phyloP scores from a whole-genome alignment of 2,888 invertebrate species.

The Napeogenes sylphis region DNA sequence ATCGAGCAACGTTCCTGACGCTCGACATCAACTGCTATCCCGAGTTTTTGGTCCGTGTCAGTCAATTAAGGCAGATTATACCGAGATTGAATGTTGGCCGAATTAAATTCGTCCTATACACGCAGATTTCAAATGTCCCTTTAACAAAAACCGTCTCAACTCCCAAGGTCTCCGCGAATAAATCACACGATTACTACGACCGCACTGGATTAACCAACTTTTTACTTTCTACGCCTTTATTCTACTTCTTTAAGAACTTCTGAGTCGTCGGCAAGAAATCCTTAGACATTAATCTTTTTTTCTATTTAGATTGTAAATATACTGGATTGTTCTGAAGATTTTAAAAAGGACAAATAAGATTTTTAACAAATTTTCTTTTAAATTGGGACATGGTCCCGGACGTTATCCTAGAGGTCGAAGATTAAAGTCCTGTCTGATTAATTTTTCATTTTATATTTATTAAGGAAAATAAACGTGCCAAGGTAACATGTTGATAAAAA shows the following conservation, averaged over 20 bases:
- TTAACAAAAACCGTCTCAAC: background rate
- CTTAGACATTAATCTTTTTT: constrained; percentile 1
- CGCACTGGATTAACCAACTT: constrained; percentile 18
- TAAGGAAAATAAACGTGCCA: too few species aligned
- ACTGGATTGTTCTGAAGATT: too few species aligned
- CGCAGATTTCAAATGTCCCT: background rate
- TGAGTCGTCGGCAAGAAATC: background rate
- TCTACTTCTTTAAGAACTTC: background rate
- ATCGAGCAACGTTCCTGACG: constrained; percentile 47
- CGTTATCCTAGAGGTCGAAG: too few species aligned
- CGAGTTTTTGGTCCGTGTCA: constrained; percentile 44
- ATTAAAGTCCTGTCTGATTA: too few species aligned
- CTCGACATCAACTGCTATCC: constrained; percentile 42
- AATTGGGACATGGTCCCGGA: too few species aligned
- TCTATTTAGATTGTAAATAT: background rate
- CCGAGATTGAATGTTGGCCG: constrained; percentile 37
- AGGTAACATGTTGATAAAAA: too few species aligned
- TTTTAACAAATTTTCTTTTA: too few species aligned
- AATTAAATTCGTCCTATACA: constrained; percentile 13
- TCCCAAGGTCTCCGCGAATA: constrained; percentile 14
- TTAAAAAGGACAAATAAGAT: too few species aligned
- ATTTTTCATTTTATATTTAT: too few species aligned
- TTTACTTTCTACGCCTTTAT: constrained; percentile 14
- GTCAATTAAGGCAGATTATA: constrained; percentile 52
- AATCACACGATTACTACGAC: constrained; percentile 16